phyloP scores from a whole-genome alignment of 2,797 vertebrate genomes.

The Myotis vivesi region DNA sequence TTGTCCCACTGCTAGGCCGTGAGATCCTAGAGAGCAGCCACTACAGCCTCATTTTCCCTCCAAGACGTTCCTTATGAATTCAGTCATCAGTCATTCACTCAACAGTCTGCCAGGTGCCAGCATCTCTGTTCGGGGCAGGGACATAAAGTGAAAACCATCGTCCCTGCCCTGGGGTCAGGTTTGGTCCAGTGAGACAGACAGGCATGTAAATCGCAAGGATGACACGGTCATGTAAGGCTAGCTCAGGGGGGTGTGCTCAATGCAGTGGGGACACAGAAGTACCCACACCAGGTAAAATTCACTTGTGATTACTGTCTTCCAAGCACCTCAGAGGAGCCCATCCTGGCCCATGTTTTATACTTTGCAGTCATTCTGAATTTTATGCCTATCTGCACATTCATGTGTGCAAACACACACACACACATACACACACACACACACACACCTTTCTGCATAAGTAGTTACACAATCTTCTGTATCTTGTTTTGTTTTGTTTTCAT shows the following conservation, averaged over 20 bases:
- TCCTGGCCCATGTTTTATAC: not conserved
- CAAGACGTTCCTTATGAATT: not conserved
- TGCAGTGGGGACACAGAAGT: not conserved
- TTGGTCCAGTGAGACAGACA: not conserved
- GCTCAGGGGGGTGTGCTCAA: not conserved
- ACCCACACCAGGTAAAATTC: not conserved
- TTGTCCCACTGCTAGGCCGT: not conserved
- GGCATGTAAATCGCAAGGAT: not conserved
- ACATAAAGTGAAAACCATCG: not conserved
- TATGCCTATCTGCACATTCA: not conserved
- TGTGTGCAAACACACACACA: accelerated
- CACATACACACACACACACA: not conserved
- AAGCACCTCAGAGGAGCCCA: not conserved
- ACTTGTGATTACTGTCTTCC: too few relatives aligned
- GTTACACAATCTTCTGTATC: not conserved
- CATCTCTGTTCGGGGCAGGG: not conserved
- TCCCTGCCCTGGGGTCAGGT: not conserved
- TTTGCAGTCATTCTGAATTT: not conserved
- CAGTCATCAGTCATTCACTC: not conserved
- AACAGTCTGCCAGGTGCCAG: not conserved
- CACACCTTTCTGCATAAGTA: not conserved
- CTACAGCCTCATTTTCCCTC: not conserved
- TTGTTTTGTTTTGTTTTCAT: not conserved
- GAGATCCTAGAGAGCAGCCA: not conserved
- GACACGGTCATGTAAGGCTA: accelerated